Percentiles rank a stretch among this genome's conserved stretches.
Conservation (phyloP, 2,797 vertebrate genomes). For the Periparus ater region DNA sequence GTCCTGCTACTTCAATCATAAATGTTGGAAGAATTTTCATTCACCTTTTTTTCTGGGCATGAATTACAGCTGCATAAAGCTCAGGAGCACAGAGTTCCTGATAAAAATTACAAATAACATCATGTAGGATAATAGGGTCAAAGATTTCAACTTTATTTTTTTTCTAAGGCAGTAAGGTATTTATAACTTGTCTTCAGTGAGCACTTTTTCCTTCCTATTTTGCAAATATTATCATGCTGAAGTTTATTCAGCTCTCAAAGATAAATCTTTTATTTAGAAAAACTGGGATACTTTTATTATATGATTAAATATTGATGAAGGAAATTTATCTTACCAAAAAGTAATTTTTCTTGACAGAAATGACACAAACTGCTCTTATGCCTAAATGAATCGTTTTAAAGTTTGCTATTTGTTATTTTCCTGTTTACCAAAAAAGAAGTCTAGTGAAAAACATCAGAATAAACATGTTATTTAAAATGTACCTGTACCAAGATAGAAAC, state of each 20-base stretch:
- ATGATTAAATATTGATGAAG: slow-evolving; percentile 60
- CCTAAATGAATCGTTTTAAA: slow-evolving; percentile 25
- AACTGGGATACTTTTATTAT: slow-evolving; percentile 30
- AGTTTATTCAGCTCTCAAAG: slow-evolving; percentile 12
- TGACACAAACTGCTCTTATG: slow-evolving; percentile 9
- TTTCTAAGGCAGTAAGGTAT: not conserved
- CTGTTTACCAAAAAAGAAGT: slow-evolving; percentile 15
- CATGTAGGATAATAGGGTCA: not conserved
- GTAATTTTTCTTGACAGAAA: slow-evolving; percentile 27
- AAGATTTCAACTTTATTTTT: not conserved
- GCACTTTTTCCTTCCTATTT: not conserved
- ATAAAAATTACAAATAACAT: not conserved
- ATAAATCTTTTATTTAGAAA: slow-evolving; percentile 44
- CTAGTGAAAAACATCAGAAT: not conserved
- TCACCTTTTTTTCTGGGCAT: not conserved
- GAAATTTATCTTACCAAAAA: slow-evolving; percentile 3
- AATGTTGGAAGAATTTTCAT: not conserved
- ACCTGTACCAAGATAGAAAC: slow-evolving; percentile 22
- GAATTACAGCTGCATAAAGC: not conserved
- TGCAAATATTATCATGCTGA: slow-evolving; percentile 28
- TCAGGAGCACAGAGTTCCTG: accelerated
- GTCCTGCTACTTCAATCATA: not conserved
- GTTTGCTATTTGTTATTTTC: slow-evolving; percentile 16
- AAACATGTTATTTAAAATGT: slow-evolving; percentile 26
- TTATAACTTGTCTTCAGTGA: not conserved